phyloP scores from a whole-genome alignment of 1,140 invertebrate species.

The Drosophila punjabiensis region DNA sequence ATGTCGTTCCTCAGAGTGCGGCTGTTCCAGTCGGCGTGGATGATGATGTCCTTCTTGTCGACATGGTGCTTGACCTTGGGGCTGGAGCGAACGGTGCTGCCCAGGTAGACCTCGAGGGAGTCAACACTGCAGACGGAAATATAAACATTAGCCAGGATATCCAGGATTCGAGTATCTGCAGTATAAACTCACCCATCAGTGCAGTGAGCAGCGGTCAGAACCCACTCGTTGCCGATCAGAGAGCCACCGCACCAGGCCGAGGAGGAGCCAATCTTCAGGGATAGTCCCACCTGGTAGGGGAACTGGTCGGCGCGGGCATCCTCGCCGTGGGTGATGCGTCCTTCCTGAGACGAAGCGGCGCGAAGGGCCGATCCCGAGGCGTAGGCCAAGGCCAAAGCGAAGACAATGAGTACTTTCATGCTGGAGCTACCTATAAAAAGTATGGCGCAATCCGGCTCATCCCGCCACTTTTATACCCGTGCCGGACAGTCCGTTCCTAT shows the following conservation, averaged over 20 bases:
- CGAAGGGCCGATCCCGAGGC: conserved; percentile 63
- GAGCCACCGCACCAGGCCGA: conserved; percentile 86
- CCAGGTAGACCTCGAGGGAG: conserved; percentile 62
- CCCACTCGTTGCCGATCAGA: conserved; percentile 86
- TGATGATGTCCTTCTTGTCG: conserved; percentile 56
- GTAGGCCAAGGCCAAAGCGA: conserved; percentile 72
- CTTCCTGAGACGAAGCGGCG: conserved; percentile 15
- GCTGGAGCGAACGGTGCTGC: conserved; percentile 53
- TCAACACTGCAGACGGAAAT: conserved; percentile 40
- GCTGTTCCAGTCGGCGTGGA: conserved; percentile 86
- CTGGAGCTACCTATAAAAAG: conserved; percentile 44
- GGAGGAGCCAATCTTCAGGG: conserved; percentile 60
- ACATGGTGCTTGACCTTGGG: conserved; percentile 72
- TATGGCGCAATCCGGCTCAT: conserved; percentile 20
- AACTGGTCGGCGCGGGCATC: conserved; percentile 76
- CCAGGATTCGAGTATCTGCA: neutral
- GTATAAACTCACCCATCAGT: conserved; percentile 71
- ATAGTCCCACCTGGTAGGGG: conserved; percentile 83
- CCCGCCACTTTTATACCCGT: conserved; percentile 44
- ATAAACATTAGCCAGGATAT: neutral
- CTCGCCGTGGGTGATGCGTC: conserved; percentile 80
- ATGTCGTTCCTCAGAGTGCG: conserved; percentile 86
- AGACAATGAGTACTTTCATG: conserved; percentile 78
- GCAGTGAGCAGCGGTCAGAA: conserved; percentile 88
- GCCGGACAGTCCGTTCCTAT: neutral